Evolutionary conservation across 2,797 vertebrate genomes (phyloP), one percentile per base, ranked within the genome.

Genomic region (Enoplosus armatus): DNA sequence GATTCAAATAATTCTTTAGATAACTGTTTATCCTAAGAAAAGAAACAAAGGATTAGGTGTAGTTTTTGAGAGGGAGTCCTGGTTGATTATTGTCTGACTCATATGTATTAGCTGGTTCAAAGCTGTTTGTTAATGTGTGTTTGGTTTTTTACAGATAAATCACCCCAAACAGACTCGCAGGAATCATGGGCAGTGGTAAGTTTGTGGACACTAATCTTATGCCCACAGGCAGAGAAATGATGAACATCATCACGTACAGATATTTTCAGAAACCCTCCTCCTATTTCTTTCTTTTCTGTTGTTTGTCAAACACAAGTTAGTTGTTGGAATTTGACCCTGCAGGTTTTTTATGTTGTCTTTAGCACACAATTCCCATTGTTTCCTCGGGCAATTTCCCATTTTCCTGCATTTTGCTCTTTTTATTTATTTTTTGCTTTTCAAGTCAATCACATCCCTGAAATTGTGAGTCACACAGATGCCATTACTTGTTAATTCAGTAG

Each of bases 181-280:
- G 88, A 80, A 90, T 66, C 85, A 94, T 94, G 94, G 91, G 91
- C 77, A 92, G 85, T 83, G 93, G 93, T 94, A 43, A 89, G 93
- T 93, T 63, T 65, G 51, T 16, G 33, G 2, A 59, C 27, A 22
- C 7, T 47, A 9, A 45, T 22, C 58, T 18, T 18, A 0, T 43
- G n/a, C 14, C 27, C 24, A 27, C 18, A 48, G 8, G 8, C 59
- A 41, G 16, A 65, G 27, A n/a, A 8, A 11, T 43, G 43, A 4
- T 31, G 3, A 37, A 12, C 16, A 11, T 15, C 41, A 66, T 51
- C 14, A 22, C 10, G 27, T 10, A 6, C 16, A 24, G 37, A 15
- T 16, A 48, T 62, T 14, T 35, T 26, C 12, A 27, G 15, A 80
- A 59, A 27, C 10, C 6, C 15, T 26, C 9, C 56, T 26, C 56